Evolutionary conservation across 2,113 vertebrate genomes (phyloP).

Genomic region (Thalassarche chlororhynchos): DNA sequence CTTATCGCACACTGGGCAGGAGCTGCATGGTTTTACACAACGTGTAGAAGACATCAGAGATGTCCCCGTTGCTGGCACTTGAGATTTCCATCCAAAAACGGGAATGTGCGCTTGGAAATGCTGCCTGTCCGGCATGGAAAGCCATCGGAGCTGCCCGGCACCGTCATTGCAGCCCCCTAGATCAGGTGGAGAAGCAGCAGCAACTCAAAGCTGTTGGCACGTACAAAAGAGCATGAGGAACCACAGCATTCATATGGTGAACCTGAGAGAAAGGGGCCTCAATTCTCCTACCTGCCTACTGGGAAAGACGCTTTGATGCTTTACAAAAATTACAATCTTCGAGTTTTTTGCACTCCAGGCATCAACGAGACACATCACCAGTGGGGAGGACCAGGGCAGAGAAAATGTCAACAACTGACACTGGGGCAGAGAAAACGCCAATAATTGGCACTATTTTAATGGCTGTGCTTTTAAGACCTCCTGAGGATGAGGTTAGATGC

Average conservation of each 20-base stretch:
- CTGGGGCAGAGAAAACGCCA: not conserved
- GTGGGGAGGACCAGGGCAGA: not conserved
- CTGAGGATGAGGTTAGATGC: not conserved
- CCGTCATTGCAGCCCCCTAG: accelerated
- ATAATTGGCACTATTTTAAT: not conserved
- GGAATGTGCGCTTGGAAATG: accelerated
- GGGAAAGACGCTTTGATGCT: not conserved
- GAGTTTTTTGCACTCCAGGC: not conserved
- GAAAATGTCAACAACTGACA: not conserved
- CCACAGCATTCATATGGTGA: accelerated
- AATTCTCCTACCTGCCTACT: not conserved
- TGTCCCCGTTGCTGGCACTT: not conserved
- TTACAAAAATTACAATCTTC: not conserved
- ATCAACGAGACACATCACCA: not conserved
- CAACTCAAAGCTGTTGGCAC: not conserved
- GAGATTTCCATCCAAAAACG: not conserved
- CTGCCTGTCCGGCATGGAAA: not conserved
- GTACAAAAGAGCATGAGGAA: not conserved
- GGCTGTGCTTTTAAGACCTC: not conserved
- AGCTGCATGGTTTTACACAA: not conserved
- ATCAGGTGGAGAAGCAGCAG: not conserved
- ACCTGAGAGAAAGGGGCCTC: not conserved
- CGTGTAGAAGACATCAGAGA: not conserved
- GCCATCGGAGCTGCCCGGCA: accelerated
- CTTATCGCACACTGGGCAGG: not conserved